Conservation (phyloP, 2,797 vertebrate species). For the Neopelma chrysocephalum region DNA sequence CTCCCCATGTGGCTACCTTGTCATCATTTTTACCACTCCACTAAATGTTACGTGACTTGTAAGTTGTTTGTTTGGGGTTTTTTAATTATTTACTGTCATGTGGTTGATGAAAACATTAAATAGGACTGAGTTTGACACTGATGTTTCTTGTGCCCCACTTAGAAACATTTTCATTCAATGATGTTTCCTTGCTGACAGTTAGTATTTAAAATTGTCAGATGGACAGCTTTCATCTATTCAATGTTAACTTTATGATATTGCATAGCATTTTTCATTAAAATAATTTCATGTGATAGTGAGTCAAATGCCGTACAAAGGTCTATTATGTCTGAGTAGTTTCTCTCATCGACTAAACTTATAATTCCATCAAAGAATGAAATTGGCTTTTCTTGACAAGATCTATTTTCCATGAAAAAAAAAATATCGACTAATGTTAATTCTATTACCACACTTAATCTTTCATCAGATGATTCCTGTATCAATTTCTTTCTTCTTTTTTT, state of each 20-base stretch:
- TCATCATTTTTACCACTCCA: background rate
- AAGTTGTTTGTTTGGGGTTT: background rate
- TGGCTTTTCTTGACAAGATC: constrained; percentile 34
- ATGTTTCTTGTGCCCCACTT: background rate
- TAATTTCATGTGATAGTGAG: background rate
- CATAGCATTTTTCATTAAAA: background rate
- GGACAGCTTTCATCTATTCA: background rate
- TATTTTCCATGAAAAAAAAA: background rate
- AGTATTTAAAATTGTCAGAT: background rate
- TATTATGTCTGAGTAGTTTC: background rate
- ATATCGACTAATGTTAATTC: background rate
- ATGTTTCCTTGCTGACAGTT: background rate
- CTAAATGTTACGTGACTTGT: background rate
- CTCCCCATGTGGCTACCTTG: background rate
- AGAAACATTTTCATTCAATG: background rate
- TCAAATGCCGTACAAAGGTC: constrained; percentile 1
- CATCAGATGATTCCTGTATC: background rate
- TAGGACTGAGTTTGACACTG: background rate
- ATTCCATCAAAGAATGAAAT: constrained; percentile 44
- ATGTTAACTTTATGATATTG: background rate
- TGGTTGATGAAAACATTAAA: background rate
- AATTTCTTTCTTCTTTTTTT: background rate
- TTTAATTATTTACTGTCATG: background rate
- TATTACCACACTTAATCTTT: background rate
- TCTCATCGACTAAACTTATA: background rate